A percentile compares a stretch with the other conserved stretches of the same genome.
phyloP scores from a whole-genome alignment of 2,888 invertebrate species.

The Diaperis boleti region DNA sequence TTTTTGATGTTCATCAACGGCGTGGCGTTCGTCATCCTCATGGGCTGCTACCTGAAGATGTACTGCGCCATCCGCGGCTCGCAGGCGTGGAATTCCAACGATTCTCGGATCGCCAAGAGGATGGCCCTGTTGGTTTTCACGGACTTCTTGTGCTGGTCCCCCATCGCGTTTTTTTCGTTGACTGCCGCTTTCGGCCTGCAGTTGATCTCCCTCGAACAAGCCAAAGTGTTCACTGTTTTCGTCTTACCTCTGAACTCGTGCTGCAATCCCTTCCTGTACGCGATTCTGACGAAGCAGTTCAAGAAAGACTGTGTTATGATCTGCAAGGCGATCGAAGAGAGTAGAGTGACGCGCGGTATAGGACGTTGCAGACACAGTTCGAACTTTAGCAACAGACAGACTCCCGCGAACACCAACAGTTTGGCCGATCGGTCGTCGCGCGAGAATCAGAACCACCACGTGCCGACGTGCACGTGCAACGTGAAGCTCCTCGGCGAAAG shows the following conservation, averaged over 20 bases:
- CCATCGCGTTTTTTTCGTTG: conserved; percentile 94
- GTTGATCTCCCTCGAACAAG: conserved; percentile 92
- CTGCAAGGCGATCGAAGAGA: conserved; percentile 96
- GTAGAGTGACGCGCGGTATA: conserved; percentile 88
- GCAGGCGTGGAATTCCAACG: conserved; percentile 97
- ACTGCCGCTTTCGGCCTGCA: conserved; percentile 94
- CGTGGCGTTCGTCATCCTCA: conserved; percentile 91
- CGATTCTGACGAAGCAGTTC: conserved; percentile 97
- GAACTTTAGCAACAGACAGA: conserved; percentile 89
- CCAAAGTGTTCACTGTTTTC: conserved; percentile 96
- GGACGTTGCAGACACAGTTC: conserved; percentile 88
- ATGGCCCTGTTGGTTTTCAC: conserved; percentile 98
- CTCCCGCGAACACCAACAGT: conserved; percentile 88
- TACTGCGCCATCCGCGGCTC: conserved; percentile 98
- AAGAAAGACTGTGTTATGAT: conserved; percentile 97
- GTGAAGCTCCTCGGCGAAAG: conserved; percentile 69
- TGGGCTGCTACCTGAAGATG: conserved; percentile 97
- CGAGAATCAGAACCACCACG: conserved; percentile 74
- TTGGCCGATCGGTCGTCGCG: conserved; percentile 83
- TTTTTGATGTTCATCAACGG: conserved; percentile 93
- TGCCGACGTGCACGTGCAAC: conserved; percentile 72
- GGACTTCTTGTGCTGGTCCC: conserved; percentile 98
- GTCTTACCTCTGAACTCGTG: conserved; percentile 96
- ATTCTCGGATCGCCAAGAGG: conserved; percentile 94
- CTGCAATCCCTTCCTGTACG: conserved; percentile 98